Percentiles rank a stretch among this genome's conserved stretches.
phyloP scores from a whole-genome alignment of 2,888 invertebrate species.

The Metalampra italica region DNA sequence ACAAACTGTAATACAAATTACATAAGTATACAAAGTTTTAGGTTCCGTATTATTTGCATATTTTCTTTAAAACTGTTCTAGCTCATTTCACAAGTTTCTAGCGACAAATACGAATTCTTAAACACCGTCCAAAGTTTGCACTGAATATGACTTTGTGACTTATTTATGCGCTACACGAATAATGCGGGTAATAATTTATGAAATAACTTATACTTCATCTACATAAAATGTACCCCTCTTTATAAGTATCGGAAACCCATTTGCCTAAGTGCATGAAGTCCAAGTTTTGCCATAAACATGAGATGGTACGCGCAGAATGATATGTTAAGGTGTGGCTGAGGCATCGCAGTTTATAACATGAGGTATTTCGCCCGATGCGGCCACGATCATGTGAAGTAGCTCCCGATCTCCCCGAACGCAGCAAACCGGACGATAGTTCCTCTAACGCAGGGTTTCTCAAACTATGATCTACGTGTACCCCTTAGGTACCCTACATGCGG shows the following conservation, averaged over 20 bases:
- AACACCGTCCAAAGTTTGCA: slow-evolving; percentile 3
- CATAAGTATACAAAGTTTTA: no score
- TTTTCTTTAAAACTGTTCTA: neutral
- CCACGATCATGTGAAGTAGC: slow-evolving; percentile 28
- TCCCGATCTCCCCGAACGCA: slow-evolving; percentile 28
- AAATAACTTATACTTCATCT: slow-evolving; percentile 42
- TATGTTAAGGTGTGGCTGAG: slow-evolving; percentile 65
- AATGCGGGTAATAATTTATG: slow-evolving; percentile 52
- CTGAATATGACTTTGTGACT: slow-evolving; percentile 7
- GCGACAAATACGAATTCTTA: slow-evolving; percentile 7
- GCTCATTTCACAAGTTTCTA: neutral
- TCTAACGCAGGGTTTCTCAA: neutral
- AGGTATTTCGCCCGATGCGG: neutral
- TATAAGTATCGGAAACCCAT: slow-evolving; percentile 77
- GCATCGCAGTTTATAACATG: slow-evolving; percentile 22
- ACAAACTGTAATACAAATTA: no score
- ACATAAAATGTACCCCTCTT: slow-evolving; percentile 58
- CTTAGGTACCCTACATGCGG: no score
- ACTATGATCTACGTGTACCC: no score
- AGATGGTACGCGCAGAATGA: slow-evolving; percentile 70
- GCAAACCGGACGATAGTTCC: slow-evolving; percentile 2
- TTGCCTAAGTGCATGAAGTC: slow-evolving; percentile 75
- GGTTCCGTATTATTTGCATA: neutral
- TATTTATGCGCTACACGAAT: slow-evolving; percentile 27
- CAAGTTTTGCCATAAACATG: slow-evolving; percentile 76